These are phyloP conservation scores for Candoia aspera DNA, from an alignment of 2,113 vertebrate species.

Conservation along the genomic window DNA sequence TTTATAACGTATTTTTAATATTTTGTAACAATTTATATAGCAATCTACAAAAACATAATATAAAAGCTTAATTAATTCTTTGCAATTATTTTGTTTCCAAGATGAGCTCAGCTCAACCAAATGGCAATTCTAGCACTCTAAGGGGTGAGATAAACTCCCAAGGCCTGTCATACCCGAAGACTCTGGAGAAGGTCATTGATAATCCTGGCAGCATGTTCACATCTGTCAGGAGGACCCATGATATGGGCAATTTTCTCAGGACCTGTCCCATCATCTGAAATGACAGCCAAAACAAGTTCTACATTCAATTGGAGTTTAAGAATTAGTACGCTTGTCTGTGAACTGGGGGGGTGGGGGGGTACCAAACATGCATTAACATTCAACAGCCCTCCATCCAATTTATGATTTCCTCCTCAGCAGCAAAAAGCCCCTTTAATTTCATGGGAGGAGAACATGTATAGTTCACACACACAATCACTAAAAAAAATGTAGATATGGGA, in stretches of 20 bases:
- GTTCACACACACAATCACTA: background rate
- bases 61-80: background rate
- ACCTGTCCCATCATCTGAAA: conserved; percentile 84
- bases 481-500: background rate
- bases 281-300: background rate
- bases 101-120: background rate
- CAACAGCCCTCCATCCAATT: background rate
- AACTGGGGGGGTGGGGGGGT: background rate
- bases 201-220: conserved; percentile 89
- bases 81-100: background rate
- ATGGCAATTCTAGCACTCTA: background rate
- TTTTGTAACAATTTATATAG: background rate
- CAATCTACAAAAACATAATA: background rate
- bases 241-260: conserved; percentile 92
- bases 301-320: background rate
- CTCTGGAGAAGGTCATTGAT: conserved; percentile 91
- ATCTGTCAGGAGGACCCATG: conserved; percentile 90
- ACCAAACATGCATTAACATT: background rate
- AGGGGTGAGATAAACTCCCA: background rate
- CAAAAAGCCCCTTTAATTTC: background rate
- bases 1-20: background rate
- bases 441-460: background rate
- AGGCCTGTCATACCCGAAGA: conserved; percentile 74
- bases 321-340: background rate
- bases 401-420: background rate